Conservation (phyloP, 1,140 invertebrate species). For the Thalassaphorura encarpata region DNA sequence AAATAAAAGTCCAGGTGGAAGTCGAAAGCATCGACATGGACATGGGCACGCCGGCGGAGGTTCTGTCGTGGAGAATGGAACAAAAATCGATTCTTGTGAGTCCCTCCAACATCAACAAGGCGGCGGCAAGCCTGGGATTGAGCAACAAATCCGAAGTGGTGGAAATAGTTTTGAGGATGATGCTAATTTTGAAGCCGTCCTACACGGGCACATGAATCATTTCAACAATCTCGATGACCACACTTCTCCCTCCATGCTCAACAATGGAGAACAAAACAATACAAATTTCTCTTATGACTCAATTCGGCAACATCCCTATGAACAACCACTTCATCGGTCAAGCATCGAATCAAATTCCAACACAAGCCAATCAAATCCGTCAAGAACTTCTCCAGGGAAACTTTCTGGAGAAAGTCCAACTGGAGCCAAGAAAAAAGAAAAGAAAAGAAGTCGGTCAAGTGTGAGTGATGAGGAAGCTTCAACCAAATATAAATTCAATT, state of each 20-base stretch:
- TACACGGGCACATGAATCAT: constrained; percentile 2
- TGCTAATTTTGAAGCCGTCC: constrained; percentile 3
- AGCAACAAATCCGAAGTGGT: not conserved
- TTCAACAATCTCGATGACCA: not conserved
- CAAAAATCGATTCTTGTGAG: constrained; percentile 20
- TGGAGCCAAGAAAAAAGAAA: not conserved
- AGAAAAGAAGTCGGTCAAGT: not conserved
- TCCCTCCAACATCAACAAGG: constrained; percentile 11
- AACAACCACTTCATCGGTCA: too few species aligned
- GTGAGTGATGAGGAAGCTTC: not conserved
- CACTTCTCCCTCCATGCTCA: not conserved
- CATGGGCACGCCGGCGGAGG: not conserved
- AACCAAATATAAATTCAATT: too few species aligned
- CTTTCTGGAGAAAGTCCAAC: too few species aligned
- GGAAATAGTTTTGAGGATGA: constrained; percentile 5
- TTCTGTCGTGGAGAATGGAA: constrained; percentile 5
- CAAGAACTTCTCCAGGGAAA: too few species aligned
- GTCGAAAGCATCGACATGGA: too few species aligned
- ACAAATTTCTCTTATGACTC: too few species aligned
- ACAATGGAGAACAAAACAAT: too few species aligned
- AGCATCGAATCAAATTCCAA: too few species aligned
- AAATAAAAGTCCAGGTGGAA: too few species aligned
- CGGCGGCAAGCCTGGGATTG: not conserved
- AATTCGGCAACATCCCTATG: too few species aligned
- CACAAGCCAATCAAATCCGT: too few species aligned